Evolutionary conservation across 2,797 vertebrate species (phyloP), one percentile per base, ranked within the genome.

Genomic region (Moxostoma hubbsi): DNA sequence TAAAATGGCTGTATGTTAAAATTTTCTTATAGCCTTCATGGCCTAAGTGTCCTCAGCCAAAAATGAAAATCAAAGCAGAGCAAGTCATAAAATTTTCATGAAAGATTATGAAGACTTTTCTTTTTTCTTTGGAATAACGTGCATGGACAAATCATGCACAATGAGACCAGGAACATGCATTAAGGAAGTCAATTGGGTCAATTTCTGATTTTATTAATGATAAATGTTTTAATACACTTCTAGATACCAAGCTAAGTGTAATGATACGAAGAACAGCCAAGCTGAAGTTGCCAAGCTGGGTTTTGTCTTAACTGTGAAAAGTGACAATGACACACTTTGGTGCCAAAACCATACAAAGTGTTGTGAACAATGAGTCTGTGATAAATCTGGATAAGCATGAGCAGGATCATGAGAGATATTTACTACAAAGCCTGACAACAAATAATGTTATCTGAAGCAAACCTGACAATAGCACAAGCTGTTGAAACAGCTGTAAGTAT

Each of bases 401-500:
- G 61, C 67, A 69, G 76, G 57, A 63, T 78, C 76, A 70, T 51
- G 54, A 63, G 43, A 78, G 67, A 78, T 67, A 78, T 63, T 78
- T 62, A 43, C 67, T 78, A 78, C 76, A 78, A 78, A 78, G 76
- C 67, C 76, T 63, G 66, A 63, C 67, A 63, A 54, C 67, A 78
- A 58, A 78, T 78, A 78, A 64, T 71, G 67, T 64, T 78, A 78
- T 78, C 76, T 49, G 67, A 78, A 46, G 76, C 67, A 62, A 78
- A 78, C 62, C 67, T 63, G 76, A 78, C 76, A 78, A 71, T 78
- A 71, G 67, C 67, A 63, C 58, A 64, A 63, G 51, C 67, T 71
- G 76, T 55, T 71, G n/a, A 70, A 70, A 71, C 50, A 55, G 59
- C 15, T 62, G 67, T 55, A 58, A 9, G 58, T 13, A 13, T 78